A percentile compares a stretch with the other conserved stretches of the same genome.
These are phyloP conservation scores for Papilio elwesi DNA, from an alignment of 2,888 invertebrate genomes.

Conservation along the genomic window DNA sequence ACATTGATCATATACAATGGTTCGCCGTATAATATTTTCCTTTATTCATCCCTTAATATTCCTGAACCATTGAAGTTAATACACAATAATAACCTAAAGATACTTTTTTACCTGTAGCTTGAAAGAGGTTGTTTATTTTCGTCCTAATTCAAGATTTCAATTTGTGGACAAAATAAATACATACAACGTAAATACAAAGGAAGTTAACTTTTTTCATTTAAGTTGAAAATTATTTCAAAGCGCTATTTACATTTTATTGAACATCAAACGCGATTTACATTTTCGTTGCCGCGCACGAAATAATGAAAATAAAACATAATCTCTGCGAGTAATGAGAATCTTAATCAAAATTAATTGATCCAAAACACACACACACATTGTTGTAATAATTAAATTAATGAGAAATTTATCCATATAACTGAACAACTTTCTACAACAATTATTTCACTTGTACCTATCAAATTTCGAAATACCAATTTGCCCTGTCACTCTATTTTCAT, in stretches of 20 bases:
- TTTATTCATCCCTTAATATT: not conserved
- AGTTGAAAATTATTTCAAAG: constrained; percentile 10
- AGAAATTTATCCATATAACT: too few species aligned
- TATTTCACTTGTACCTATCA: too few species aligned
- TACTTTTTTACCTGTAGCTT: not conserved
- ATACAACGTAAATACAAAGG: not conserved
- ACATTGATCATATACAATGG: constrained; percentile 5
- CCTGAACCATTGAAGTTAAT: not conserved
- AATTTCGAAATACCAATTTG: too few species aligned
- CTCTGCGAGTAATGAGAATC: not conserved
- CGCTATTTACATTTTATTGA: constrained; percentile 14
- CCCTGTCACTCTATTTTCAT: too few species aligned
- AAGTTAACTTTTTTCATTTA: constrained; percentile 18
- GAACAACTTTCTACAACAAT: too few species aligned
- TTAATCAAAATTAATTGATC: not conserved
- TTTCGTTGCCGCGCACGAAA: not conserved
- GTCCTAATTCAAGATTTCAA: not conserved
- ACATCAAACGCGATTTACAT: constrained; percentile 6
- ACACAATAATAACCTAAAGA: too few species aligned
- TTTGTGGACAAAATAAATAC: not conserved
- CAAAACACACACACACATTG: too few species aligned
- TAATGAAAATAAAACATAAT: not conserved
- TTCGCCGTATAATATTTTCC: not conserved
- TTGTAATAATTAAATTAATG: too few species aligned
- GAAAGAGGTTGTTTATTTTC: not conserved